Base-by-base conservation (phyloP, 2,113 vertebrate species). In the Bubalus kerabau region DNA sequence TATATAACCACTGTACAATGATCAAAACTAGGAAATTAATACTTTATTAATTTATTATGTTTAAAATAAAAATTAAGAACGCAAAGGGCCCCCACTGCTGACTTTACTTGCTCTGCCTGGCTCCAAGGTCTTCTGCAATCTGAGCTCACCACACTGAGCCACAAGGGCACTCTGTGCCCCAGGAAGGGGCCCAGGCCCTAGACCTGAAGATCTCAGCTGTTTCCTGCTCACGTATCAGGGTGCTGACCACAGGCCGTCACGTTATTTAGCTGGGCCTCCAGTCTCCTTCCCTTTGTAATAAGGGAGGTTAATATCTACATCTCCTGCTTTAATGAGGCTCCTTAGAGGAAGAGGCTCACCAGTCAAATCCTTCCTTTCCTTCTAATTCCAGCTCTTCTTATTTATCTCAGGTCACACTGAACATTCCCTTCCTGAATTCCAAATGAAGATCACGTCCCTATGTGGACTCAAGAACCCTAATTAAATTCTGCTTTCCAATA, bases 291-390 rank as follows among this genome's bases (percentile, higher is more conserved):
- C 67, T 90, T n/a, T 46, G 12, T 16, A 81, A n/a, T 13, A 84
- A 46, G 17, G 16, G 28, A 86, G 43, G 30, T 57, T 62, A 90
- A 54, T 2, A 81, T 21, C 81, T 54, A 59, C 28, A 16, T 46
- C 17, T 48, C 82, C 78, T 76, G 26, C 59, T 14, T 76, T 86
- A 40, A 43, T 48, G 28, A 95, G 54, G 56, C 76, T 32, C 76
- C 28, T 48, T 17, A 84, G 12, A 80, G 28, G 74, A 82, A 90
- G 17, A 86, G 2, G 36, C 28, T 40, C 14, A 2, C 26, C 30
- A 88, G 84, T 46, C 80, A 87, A 32, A 59, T 76, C 24, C 91
- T 92, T 78, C 86, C 74, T 84, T 64, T 90, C 91, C 28, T 54
- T 86, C 30, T 10, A 52, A 36, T 80, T 24, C 46, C 11, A 71